Conservation (phyloP, 2,113 vertebrate species). For the Sturnira hondurensis region DNA sequence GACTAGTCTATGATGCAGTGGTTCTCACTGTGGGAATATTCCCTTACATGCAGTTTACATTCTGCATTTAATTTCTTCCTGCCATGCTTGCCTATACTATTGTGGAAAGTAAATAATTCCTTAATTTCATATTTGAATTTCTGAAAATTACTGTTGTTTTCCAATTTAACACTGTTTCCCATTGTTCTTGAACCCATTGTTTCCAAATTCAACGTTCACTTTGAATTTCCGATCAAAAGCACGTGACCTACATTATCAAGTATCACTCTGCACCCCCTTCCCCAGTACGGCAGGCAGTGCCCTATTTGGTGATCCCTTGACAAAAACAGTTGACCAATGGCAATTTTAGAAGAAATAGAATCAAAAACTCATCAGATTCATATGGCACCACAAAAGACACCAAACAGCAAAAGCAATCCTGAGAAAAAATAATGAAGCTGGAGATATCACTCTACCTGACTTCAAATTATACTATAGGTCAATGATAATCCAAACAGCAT, state of each 20-base stretch:
- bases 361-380: neutral
- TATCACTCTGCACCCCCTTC: neutral
- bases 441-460: neutral
- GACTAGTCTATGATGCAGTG: neutral
- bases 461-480: neutral
- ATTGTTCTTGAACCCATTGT: neutral
- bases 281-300: neutral
- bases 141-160: neutral
- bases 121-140: neutral
- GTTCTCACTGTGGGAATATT: neutral
- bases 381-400: neutral
- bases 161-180: no score
- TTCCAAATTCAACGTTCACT: neutral
- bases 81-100: neutral
- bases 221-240: neutral
- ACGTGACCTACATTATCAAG: neutral
- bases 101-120: neutral
- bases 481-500: neutral
- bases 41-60: neutral
- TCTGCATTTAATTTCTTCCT: neutral
- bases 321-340: neutral
- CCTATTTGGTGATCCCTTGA: neutral
- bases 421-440: neutral
- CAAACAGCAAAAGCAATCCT: neutral
- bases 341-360: neutral